Evolutionary conservation across 2,113 vertebrate genomes (phyloP).

Genomic region (Pterocles burchelli): DNA sequence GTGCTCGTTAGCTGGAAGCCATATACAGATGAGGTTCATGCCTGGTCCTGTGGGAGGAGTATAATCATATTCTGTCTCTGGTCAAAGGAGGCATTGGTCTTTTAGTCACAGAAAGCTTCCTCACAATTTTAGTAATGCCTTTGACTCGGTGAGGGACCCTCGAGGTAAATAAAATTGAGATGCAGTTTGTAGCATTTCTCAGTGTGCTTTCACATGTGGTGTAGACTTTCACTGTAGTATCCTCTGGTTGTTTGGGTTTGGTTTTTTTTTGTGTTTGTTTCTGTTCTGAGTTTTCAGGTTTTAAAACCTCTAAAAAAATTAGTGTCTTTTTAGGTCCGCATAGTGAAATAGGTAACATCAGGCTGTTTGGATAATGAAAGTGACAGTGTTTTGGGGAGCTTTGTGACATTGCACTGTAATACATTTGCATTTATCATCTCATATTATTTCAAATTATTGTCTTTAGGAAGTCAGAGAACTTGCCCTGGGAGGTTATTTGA

Average conservation of each 20-base stretch:
- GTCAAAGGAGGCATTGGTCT: background rate
- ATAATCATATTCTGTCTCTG: background rate
- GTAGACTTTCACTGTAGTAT: background rate
- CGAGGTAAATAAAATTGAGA: background rate
- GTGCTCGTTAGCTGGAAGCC: background rate
- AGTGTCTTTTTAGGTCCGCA: background rate
- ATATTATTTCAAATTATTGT: slow-evolving; percentile 36
- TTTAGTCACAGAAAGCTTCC: background rate
- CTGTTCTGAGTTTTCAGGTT: slow-evolving; percentile 4
- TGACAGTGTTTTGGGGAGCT: slow-evolving; percentile 42
- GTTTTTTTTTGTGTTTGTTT: background rate
- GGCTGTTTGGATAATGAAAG: slow-evolving; percentile 1
- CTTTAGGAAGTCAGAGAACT: background rate
- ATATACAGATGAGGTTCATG: background rate
- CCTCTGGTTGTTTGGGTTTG: background rate
- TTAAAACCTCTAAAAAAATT: slow-evolving; percentile 6
- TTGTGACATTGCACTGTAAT: background rate
- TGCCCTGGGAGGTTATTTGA: background rate
- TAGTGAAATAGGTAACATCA: background rate
- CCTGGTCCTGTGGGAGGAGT: background rate
- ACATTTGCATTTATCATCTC: slow-evolving; percentile 49
- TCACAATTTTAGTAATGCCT: background rate
- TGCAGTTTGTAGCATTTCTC: background rate
- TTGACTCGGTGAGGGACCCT: background rate
- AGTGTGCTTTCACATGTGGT: background rate